Evolutionary conservation across 1,140 invertebrate genomes (phyloP).

Genomic region (Apocrypta bakeri): DNA sequence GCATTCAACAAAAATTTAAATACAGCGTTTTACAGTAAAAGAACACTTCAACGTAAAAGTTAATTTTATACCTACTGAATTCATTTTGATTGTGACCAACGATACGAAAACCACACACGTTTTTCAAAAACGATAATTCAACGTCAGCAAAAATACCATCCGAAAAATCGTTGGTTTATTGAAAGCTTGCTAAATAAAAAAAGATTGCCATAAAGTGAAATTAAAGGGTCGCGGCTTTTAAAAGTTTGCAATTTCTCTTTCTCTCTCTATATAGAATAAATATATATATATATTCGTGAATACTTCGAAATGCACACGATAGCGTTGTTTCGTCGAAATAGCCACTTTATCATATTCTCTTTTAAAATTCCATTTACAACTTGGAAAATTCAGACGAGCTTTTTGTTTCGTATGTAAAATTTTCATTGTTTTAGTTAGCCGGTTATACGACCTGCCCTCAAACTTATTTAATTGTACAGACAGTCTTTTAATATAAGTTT

Average conservation of each 20-base stretch:
- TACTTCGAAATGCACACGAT: constrained; percentile 14
- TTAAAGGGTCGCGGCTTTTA: background rate
- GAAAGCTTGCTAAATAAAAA: background rate
- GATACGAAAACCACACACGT: background rate
- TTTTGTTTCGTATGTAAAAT: constrained; percentile 21
- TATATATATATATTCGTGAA: too few species aligned
- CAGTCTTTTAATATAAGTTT: background rate
- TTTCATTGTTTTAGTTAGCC: constrained; percentile 7
- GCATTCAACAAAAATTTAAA: too few species aligned
- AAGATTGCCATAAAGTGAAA: background rate
- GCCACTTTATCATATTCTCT: constrained; percentile 37
- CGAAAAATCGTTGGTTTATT: background rate
- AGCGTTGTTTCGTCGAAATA: constrained; percentile 4
- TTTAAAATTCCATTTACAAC: constrained; percentile 45
- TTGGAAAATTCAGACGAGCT: constrained; percentile 9
- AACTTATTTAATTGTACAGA: background rate
- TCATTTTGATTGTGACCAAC: background rate
- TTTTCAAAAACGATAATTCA: background rate
- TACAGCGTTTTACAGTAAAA: too few species aligned
- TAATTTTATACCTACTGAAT: background rate
- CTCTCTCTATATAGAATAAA: too few species aligned
- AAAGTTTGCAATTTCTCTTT: background rate
- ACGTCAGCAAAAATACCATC: background rate
- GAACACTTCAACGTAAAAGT: too few species aligned
- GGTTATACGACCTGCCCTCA: background rate